Evolutionary conservation across 2,797 vertebrate species (phyloP).

Genomic region (Agapornis canus): DNA sequence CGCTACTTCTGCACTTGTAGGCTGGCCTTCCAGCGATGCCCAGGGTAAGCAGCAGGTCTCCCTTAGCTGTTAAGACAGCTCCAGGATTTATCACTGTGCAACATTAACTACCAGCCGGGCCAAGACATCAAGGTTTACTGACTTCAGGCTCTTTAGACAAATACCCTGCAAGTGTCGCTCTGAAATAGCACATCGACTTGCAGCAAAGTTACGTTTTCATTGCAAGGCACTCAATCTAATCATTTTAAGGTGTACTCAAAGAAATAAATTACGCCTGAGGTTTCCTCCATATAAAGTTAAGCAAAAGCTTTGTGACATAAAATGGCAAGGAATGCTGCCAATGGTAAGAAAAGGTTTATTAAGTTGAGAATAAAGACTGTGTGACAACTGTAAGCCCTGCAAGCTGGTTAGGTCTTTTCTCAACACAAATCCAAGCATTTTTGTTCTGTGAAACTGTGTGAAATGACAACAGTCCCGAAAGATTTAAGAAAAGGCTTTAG

Average conservation of each 20-base stretch:
- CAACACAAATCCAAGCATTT: neutral
- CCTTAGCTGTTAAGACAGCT: neutral
- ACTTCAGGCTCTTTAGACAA: neutral
- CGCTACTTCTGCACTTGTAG: neutral
- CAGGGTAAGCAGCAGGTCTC: neutral
- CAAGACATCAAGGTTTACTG: neutral
- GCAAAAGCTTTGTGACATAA: neutral
- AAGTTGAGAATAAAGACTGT: neutral
- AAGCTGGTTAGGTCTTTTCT: neutral
- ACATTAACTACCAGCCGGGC: neutral
- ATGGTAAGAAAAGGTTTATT: constrained; percentile 24
- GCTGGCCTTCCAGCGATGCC: neutral
- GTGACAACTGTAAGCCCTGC: neutral
- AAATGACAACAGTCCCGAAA: neutral
- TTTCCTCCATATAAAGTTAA: neutral
- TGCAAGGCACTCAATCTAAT: neutral
- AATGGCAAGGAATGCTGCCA: neutral
- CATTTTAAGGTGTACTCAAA: neutral
- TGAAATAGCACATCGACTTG: neutral
- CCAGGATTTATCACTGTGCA: constrained; percentile 2
- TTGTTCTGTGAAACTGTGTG: neutral
- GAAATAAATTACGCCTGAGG: neutral
- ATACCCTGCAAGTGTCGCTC: neutral
- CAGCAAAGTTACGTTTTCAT: constrained; percentile 1
- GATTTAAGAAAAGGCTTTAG: neutral